Base-by-base conservation (phyloP, 2,113 vertebrate species). In the Delphinus delphis region DNA sequence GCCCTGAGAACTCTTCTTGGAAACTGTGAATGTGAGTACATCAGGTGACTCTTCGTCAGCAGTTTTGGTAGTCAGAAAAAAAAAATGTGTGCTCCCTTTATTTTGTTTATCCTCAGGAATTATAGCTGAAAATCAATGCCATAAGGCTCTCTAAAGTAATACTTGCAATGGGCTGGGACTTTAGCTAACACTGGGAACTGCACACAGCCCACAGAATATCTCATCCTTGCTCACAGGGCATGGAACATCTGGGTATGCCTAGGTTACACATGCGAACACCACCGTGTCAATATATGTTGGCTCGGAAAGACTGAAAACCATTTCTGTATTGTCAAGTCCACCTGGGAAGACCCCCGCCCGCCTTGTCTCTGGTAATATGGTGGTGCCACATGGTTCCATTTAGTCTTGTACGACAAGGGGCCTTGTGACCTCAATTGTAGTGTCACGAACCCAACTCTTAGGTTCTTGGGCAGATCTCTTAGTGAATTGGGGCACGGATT, bases 91-190 rank as follows among this genome's bases (percentile, higher is more conserved):
- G 33, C 55, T 83, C 95, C 63, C 9, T 76, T 93, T 41, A 53
- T 84, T 87, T 80, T 90, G 76, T 95, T 90, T 95, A 93, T 85
- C 77, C 13, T 84, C 38, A 68, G 55, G 41, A 93, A 36, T 70
- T 94, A 70, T 90, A 86, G 44, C 68, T 83, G 44, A 44, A 92
- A 96, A 86, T 36, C 44, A 89, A 41, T 33, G 60, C n/a, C 67
- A 74, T 81, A 38, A 84, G 88, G 44, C 44, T 86, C 47, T 70
- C 50, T 70, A 71, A 92, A 71, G 23, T 12, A 63, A 50, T 44
- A 53, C 55, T 88, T 97, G 88, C 44, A 36, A n/a, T 53, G 38
- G 62, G 14, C 92, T 82, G 41, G 80, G 53, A 63, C 53, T 53
- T 53, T 53, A 53, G 53, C 53, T 53, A 53, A 18, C 53, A 17